Conservation (phyloP, 2,797 vertebrate species). For the Tenualosa thibaudeaui region DNA sequence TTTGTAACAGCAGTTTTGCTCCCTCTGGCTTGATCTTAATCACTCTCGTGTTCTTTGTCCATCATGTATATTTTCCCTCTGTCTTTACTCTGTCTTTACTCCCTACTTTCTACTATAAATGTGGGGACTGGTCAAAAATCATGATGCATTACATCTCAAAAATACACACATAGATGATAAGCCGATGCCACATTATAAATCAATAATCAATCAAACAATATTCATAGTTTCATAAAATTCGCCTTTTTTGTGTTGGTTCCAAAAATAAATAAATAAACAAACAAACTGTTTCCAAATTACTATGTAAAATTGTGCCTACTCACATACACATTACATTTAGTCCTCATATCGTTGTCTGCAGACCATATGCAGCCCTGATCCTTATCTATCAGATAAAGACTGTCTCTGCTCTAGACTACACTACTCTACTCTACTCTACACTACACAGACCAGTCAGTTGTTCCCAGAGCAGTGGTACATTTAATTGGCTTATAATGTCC, state of each 20-base stretch:
- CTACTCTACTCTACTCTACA: background rate
- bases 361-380: background rate
- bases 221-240: too few species aligned
- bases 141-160: too few species aligned
- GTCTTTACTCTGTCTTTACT: background rate
- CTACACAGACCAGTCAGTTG: conserved; percentile 10
- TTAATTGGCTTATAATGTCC: conserved; percentile 28
- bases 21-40: too few species aligned
- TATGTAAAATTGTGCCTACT: background rate
- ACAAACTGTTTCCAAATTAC: background rate
- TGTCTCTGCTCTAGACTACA: background rate
- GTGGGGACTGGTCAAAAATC: too few species aligned
- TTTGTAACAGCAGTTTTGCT: conserved; percentile 4
- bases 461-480: conserved; percentile 20
- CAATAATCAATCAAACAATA: too few species aligned
- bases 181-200: too few species aligned
- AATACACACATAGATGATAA: too few species aligned
- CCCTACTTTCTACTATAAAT: too few species aligned
- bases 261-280: too few species aligned
- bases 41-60: background rate
- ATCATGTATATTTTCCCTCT: background rate
- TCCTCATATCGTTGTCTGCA: background rate
- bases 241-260: too few species aligned
- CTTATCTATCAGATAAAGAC: background rate
- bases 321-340: background rate